Evolutionary conservation across 2,797 vertebrate species (phyloP).

Genomic region (Luscinia megarhynchos): DNA sequence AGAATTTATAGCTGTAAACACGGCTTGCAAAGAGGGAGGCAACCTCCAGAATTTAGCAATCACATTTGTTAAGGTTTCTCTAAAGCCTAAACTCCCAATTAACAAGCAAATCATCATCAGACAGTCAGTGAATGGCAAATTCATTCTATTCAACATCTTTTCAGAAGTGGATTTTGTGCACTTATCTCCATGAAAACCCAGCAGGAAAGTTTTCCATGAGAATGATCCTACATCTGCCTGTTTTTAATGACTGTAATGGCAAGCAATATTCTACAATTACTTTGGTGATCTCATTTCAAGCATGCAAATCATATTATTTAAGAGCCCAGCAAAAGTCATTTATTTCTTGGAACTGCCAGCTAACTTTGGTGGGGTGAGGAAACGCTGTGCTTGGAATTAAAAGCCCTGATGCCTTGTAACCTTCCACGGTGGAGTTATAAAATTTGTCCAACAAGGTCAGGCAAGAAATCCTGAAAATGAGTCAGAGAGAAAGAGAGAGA

Average conservation of each 20-base stretch:
- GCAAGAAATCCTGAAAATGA: conserved; percentile 14
- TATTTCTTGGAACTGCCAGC: conserved; percentile 74
- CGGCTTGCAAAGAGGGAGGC: conserved; percentile 62
- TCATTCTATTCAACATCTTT: conserved; percentile 82
- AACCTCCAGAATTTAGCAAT: conserved; percentile 79
- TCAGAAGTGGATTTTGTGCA: conserved; percentile 81
- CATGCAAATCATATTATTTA: conserved; percentile 83
- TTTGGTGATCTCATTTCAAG: conserved; percentile 79
- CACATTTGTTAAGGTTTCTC: conserved; percentile 81
- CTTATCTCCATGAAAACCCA: conserved; percentile 83
- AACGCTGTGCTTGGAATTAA: conserved; percentile 12
- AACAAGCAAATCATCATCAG: conserved; percentile 84
- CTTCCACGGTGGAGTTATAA: conserved; percentile 4
- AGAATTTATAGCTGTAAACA: conserved; percentile 76
- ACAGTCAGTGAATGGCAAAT: conserved; percentile 82
- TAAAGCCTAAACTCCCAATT: conserved; percentile 82
- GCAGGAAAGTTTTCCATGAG: conserved; percentile 82
- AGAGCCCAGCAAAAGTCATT: conserved; percentile 76
- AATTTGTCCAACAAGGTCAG: conserved; percentile 64
- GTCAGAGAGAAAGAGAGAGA: not conserved
- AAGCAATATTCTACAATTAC: conserved; percentile 81
- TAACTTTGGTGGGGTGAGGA: conserved; percentile 61
- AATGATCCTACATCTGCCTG: conserved; percentile 80
- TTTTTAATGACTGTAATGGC: conserved; percentile 80
- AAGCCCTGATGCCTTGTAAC: conserved; percentile 41